These are phyloP conservation scores for Leptopilina drosophilae DNA, from an alignment of 2,888 invertebrate species.

Conservation along the genomic window DNA sequence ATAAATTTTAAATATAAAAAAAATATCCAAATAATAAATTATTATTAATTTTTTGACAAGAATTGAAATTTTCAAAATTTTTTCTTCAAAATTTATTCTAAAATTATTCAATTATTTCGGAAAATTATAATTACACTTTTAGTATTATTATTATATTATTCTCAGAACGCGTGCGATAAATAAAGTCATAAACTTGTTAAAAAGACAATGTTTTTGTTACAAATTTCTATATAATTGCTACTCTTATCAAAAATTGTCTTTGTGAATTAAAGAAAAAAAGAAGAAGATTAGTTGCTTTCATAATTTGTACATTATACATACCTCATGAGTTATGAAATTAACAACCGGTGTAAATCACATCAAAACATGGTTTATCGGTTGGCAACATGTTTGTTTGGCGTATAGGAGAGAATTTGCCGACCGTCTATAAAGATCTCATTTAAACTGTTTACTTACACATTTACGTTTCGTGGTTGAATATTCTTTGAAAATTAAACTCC, in stretches of 20 bases:
- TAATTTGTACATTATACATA: not conserved
- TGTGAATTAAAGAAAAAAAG: not conserved
- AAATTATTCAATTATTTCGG: no score
- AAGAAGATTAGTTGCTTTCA: not conserved
- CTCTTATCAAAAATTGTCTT: not conserved
- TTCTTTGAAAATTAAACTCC: constrained; percentile 18
- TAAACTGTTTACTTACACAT: constrained; percentile 53
- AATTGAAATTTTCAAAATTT: no score
- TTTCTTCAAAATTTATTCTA: no score
- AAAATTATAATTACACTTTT: no score
- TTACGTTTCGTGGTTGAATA: constrained; percentile 52
- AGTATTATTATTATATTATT: no score
- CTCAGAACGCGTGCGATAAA: no score
- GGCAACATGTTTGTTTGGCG: constrained; percentile 48
- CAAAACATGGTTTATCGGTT: constrained; percentile 51
- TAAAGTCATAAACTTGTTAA: no score
- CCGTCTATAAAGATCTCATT: constrained; percentile 53
- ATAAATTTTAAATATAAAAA: no score
- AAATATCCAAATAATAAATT: no score
- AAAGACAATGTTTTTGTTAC: not conserved
- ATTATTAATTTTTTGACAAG: no score
- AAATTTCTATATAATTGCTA: not conserved
- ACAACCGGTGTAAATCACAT: constrained; percentile 46
- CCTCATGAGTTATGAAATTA: constrained; percentile 11
- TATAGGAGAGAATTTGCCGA: constrained; percentile 47